A percentile compares a stretch with the other conserved stretches of the same genome.
Evolutionary conservation across 35 echinoderm and acorn worm genomes (phyloP).

Genomic region (Hemicentrotus pulcherrimus): DNA sequence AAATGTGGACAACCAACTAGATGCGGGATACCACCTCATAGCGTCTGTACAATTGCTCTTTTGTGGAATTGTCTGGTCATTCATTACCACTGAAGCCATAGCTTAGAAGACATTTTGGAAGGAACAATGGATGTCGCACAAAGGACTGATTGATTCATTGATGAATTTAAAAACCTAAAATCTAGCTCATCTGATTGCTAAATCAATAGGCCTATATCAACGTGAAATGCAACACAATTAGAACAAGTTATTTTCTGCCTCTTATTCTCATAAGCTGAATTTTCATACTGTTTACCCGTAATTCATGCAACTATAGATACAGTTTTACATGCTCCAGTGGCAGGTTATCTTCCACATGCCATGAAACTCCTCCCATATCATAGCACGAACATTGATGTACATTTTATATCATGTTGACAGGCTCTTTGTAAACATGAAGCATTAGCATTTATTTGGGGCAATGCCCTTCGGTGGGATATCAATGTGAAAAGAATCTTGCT

Average conservation of each 20-base stretch:
- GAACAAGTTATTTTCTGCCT: background rate
- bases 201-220: background rate
- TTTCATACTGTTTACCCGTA: background rate
- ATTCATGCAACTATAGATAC: background rate
- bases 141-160: background rate
- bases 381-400: background rate
- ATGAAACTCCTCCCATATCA: too few relatives aligned
- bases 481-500: background rate
- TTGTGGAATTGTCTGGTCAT: background rate
- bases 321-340: too few relatives aligned
- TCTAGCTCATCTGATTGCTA: background rate
- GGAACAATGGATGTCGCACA: background rate
- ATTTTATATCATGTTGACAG: background rate
- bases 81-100: background rate
- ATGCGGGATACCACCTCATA: too few relatives aligned
- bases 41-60: too few relatives aligned
- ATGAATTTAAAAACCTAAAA: background rate
- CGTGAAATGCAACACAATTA: background rate
- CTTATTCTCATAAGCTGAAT: background rate
- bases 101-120: background rate
- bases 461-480: background rate
- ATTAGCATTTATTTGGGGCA: background rate
- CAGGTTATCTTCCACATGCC: too few relatives aligned
- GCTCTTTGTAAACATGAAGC: background rate
- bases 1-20: too few relatives aligned